Percentiles rank a stretch among this genome's conserved stretches.
Evolutionary conservation across 35 echinoderm and acorn worm genomes (phyloP).

Genomic region (Ophioderma brevispina): DNA sequence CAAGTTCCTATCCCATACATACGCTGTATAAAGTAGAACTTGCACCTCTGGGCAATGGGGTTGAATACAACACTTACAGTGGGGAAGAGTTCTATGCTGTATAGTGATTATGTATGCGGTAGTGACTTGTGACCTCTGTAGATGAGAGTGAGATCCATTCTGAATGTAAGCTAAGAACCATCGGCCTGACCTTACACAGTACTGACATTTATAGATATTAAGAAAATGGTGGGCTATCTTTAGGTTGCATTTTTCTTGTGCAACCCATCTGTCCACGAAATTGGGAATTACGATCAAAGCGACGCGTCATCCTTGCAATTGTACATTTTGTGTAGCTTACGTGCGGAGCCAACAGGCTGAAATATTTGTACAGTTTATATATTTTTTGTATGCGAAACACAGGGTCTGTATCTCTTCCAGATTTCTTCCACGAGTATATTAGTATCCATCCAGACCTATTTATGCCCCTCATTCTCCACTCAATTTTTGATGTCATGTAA

Average conservation of each 20-base stretch:
- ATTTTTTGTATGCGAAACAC: not conserved
- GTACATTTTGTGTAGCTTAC: not conserved
- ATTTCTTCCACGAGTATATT: not conserved
- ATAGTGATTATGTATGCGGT: not conserved
- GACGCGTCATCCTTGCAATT: not conserved
- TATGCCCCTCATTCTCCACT: not conserved
- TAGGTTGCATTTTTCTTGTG: not conserved
- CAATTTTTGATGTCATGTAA: not conserved
- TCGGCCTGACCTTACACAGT: not conserved
- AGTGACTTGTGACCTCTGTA: not conserved
- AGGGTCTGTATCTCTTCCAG: not conserved
- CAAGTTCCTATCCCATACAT: not conserved
- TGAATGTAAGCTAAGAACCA: not conserved
- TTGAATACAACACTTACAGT: not conserved
- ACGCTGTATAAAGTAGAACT: too few species aligned
- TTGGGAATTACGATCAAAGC: not conserved
- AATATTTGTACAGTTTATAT: slow-evolving; percentile 8
- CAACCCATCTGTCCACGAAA: not conserved
- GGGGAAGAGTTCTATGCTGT: not conserved
- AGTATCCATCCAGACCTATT: not conserved
- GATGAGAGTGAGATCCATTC: not conserved
- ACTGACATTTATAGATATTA: not conserved
- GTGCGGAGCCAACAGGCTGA: not conserved
- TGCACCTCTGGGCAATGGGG: not conserved
- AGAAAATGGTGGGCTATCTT: not conserved